Evolutionary conservation across 1,140 invertebrate genomes (phyloP), one percentile per base, ranked within the genome.

Genomic region (Bilobella aurantiaca): DNA sequence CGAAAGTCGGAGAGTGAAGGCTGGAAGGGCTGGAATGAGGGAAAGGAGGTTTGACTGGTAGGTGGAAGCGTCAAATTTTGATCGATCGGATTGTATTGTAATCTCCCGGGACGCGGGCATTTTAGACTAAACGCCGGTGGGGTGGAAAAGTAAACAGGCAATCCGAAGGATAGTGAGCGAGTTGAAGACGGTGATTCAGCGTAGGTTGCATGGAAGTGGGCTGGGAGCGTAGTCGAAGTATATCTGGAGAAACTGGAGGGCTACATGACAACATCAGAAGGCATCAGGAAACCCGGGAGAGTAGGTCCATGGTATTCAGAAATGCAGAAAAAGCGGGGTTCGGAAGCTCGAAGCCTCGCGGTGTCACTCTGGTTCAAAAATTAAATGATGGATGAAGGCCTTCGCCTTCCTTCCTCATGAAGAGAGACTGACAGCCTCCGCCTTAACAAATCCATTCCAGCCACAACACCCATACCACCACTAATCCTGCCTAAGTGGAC

Each of bases 331-430:
- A 42, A 18, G 14, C 14, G 49, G 25, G 21, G 49, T 23, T 12
- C 12, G n/a, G 37, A 42, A 42, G n/a, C 8, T 42, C 8, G n/a
- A 42, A 42, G 37, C 37, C n/a, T n/a, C n/a, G n/a, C 49, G 14
- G 49, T 53, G 49, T 53, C 49, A 53, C 49, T 53, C 49, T 53
- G 14, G 5, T 53, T 53, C 34, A 23, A 53, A 53, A 53, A 53
- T 53, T 53, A 53, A 53, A 53, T 53, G 49, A 53, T 53, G 49
- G 49, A 53, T 53, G 49, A 53, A 23, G 49, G 49, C 49, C 49
- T 53, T 53, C 49, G 49, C 12, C 49, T 53, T 53, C 49, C 49
- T 53, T 53, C 49, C 49, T 53, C 49, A 23, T 53, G 12, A 53
- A 23, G 14, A 8, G 37, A 53, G 49, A 53, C 49, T 53, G 49